A percentile compares a stretch with the other conserved stretches of the same genome.
Evolutionary conservation across 1,140 invertebrate genomes (phyloP).

Genomic region (Tetraneura akinire): DNA sequence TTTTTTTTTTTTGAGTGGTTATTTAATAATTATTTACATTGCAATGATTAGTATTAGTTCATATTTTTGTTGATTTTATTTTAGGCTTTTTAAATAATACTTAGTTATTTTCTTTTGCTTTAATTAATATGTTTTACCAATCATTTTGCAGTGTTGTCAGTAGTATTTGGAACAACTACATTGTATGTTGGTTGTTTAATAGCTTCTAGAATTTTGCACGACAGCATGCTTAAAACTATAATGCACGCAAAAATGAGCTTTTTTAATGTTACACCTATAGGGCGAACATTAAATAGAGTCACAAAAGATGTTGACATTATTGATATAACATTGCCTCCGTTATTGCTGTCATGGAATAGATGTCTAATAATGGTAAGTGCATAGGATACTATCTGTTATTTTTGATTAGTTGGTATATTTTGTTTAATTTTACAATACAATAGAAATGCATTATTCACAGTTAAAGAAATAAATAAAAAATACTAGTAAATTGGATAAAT

Average conservation of each 20-base stretch:
- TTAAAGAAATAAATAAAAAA: background rate
- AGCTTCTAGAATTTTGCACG: conserved; percentile 66
- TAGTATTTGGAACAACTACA: conserved; percentile 39
- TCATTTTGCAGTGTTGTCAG: conserved; percentile 48
- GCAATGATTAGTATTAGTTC: too few relatives aligned
- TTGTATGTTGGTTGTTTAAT: conserved; percentile 63
- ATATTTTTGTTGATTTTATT: background rate
- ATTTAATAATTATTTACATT: background rate
- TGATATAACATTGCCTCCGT: conserved; percentile 62
- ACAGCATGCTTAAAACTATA: conserved; percentile 65
- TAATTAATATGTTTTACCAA: conserved; percentile 41
- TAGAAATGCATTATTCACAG: conserved; percentile 54
- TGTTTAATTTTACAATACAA: conserved; percentile 26
- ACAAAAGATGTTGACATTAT: conserved; percentile 72
- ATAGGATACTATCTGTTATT: conserved; percentile 2
- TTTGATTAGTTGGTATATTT: background rate
- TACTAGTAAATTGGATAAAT: background rate
- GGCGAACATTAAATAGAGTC: conserved; percentile 74
- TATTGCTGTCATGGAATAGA: conserved; percentile 50
- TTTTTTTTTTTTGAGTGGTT: background rate
- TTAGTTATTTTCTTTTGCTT: conserved; percentile 18
- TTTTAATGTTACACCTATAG: conserved; percentile 75
- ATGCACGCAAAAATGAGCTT: conserved; percentile 71
- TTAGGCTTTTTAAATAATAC: background rate
- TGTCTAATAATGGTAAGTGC: conserved; percentile 53